Conservation (phyloP, 2,113 vertebrate species). For the Anhinga rufa region DNA sequence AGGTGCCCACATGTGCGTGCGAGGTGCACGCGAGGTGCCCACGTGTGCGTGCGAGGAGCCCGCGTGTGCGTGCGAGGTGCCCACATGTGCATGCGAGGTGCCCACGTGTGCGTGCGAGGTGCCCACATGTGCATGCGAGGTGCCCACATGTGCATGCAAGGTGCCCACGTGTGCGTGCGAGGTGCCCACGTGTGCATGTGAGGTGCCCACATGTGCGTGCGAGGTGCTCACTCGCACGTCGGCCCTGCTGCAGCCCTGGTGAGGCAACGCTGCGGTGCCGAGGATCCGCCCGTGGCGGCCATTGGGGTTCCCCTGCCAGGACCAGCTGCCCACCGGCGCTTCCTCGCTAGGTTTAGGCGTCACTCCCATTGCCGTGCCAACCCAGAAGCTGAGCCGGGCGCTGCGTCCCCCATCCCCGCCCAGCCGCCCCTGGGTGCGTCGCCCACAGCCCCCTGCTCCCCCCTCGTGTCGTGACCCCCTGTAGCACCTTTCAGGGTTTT, state of each 20-base stretch:
- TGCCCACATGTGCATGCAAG: no score
- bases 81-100: no score
- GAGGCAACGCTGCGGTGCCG: neutral
- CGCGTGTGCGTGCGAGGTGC: no score
- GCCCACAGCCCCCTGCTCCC: rapidly evolving
- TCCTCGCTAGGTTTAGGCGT: neutral
- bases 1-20: no score
- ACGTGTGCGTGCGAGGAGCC: no score
- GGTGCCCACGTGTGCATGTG: no score
- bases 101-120: no score
- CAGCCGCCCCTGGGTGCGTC: rapidly evolving
- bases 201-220: no score
- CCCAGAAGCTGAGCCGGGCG: neutral
- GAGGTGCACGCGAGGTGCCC: no score
- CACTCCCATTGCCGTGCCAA: neutral
- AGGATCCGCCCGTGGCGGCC: rapidly evolving
- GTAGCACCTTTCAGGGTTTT: neutral
- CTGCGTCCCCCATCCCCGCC: neutral
- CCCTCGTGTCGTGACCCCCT: rapidly evolving
- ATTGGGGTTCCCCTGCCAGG: neutral
- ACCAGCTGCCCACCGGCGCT: neutral
- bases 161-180: no score
- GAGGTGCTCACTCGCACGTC: no score
- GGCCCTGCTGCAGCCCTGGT: neutral
- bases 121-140: no score